phyloP scores from a whole-genome alignment of 1,140 invertebrate genomes.

The Diuraphis noxia region DNA sequence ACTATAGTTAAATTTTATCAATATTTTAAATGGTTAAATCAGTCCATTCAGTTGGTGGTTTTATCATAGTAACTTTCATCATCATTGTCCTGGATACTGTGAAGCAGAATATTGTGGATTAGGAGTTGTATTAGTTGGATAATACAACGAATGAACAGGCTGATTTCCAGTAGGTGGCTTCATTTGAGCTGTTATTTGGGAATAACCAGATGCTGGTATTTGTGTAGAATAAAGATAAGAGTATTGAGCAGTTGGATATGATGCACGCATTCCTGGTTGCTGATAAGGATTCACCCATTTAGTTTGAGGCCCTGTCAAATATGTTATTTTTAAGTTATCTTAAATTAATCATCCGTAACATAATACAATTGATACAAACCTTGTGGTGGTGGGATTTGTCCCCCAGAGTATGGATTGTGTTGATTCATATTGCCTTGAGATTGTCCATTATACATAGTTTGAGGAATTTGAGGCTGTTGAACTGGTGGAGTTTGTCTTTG shows the following conservation, averaged over 20 bases:
- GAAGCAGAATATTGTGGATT: slow-evolving; percentile 38
- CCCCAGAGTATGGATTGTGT: slow-evolving; percentile 40
- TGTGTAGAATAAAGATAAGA: slow-evolving; percentile 25
- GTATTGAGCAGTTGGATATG: slow-evolving; percentile 36
- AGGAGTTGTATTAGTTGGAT: slow-evolving; percentile 33
- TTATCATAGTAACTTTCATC: neutral
- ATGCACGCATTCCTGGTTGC: slow-evolving; percentile 12
- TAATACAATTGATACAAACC: slow-evolving; percentile 2
- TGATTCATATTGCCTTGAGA: slow-evolving; percentile 41
- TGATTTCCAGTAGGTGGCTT: slow-evolving; percentile 43
- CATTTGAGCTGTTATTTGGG: slow-evolving; percentile 36
- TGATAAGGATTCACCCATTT: slow-evolving; percentile 33
- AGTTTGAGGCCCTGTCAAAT: slow-evolving; percentile 27
- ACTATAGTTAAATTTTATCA: neutral
- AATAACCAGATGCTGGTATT: slow-evolving; percentile 35
- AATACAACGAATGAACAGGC: slow-evolving; percentile 44
- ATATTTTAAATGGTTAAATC: slow-evolving; percentile 39
- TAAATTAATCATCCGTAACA: neutral
- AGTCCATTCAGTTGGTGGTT: slow-evolving; percentile 27
- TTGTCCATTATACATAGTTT: slow-evolving; percentile 50
- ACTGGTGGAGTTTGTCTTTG: slow-evolving; percentile 39
- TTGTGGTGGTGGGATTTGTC: slow-evolving; percentile 42
- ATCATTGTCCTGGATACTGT: slow-evolving; percentile 43
- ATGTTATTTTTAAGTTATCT: neutral
- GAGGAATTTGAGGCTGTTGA: slow-evolving; percentile 29